A percentile compares a stretch with the other conserved stretches of the same genome.
These are phyloP conservation scores for Amphiprion ocellaris DNA, from an alignment of 2,113 vertebrate species.

Conservation along the genomic window DNA sequence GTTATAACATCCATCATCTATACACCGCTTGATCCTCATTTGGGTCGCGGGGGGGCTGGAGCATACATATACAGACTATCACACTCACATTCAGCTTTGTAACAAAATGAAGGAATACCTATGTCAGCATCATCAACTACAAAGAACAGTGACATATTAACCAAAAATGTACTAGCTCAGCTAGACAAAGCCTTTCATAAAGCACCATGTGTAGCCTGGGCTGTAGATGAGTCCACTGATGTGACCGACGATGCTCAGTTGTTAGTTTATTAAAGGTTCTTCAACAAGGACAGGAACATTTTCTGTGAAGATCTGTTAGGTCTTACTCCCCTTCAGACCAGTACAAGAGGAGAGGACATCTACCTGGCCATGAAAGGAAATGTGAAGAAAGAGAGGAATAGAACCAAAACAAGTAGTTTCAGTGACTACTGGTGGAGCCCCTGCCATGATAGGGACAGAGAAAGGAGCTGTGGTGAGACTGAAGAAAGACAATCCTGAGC, in stretches of 20 bases:
- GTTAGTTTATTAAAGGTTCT: constrained; percentile 7
- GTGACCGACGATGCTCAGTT: constrained; percentile 16
- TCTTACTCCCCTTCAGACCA: constrained; percentile 16
- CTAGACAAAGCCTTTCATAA: constrained; percentile 33
- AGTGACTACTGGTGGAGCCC: constrained; percentile 42
- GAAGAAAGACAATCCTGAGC: constrained; percentile 48
- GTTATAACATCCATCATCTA: too few relatives aligned
- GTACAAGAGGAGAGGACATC: constrained; percentile 13
- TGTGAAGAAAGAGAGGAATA: constrained; percentile 7
- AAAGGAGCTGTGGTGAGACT: constrained; percentile 45
- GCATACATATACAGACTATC: too few relatives aligned
- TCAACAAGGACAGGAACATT: constrained; percentile 10
- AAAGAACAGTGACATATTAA: background rate
- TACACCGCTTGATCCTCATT: too few relatives aligned
- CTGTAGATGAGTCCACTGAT: constrained; percentile 49
- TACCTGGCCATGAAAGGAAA: constrained; percentile 12
- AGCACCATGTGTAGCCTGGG: constrained; percentile 28
- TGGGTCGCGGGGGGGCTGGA: too few relatives aligned
- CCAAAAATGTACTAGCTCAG: constrained; percentile 20
- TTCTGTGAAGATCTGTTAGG: constrained; percentile 50
- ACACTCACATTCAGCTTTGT: too few relatives aligned
- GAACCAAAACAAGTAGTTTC: constrained; percentile 15
- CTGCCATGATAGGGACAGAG: constrained; percentile 42
- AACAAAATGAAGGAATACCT: too few relatives aligned
- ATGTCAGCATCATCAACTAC: too few relatives aligned